Evolutionary conservation across 2,797 vertebrate genomes (phyloP), one percentile per base, ranked within the genome.

Genomic region (Bucorvus abyssinicus): DNA sequence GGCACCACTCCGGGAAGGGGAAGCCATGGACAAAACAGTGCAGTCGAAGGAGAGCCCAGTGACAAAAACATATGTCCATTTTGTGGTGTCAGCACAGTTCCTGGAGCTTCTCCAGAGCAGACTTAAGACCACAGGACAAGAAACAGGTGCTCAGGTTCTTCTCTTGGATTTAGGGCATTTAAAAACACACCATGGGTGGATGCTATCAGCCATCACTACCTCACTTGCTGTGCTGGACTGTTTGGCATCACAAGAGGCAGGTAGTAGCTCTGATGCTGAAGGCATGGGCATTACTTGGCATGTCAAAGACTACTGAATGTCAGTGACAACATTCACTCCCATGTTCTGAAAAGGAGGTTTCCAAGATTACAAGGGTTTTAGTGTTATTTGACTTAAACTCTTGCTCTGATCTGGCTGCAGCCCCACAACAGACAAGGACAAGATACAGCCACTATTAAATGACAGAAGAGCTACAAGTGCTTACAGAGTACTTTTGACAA

Each of bases 11-110:
- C 1, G 2, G 34, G 52, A 55, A 76, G 12, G 76, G 24, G 26
- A 83, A 94, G 52, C 18, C 40, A 34, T 5, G 27, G 56, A 63
- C 65, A 47, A 52, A 83, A 30, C 47, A 68, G 34, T 1, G 2
- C 20, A 42, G 18, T 26, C 59, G 59, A 53, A 79, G 34, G 56
- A 73, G 8, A 86, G 47, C 2, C 60, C 4, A 6, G n/a, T 71
- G 81, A 73, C 65, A 75, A 59, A 84, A 20, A 23, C 0, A 0
- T 0, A 2, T 6, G 9, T 40, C 16, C 6, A 22, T 42, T 79
- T 45, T 69, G 15, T 38, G 17, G 52, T 47, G 29, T 65, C 34
- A 73, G 59, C 14, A 52, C 0, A 1, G 45, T 36, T 42, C 18
- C 32, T 36, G 57, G 23, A 81, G 14, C 22, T 81, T 34, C 55